Conservation (phyloP, 2,113 vertebrate species). For the Procavia capensis region DNA sequence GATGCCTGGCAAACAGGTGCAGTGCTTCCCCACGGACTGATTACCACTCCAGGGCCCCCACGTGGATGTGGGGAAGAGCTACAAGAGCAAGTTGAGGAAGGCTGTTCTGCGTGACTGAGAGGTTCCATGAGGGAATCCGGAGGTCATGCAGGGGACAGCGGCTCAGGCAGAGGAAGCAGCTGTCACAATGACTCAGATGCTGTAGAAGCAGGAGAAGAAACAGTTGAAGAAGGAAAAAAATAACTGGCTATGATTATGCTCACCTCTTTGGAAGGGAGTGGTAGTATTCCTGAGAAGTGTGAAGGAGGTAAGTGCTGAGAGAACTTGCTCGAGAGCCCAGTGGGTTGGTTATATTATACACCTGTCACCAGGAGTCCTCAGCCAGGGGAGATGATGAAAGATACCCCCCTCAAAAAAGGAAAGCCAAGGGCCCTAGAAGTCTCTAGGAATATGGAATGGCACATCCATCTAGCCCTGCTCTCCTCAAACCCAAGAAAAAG, state of each 20-base stretch:
- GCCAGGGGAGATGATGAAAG: neutral
- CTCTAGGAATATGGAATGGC: neutral
- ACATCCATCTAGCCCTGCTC: neutral
- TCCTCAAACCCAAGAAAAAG: slow-evolving; percentile 86
- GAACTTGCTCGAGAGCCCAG: slow-evolving; percentile 47
- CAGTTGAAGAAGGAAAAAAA: neutral
- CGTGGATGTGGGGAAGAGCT: slow-evolving; percentile 93
- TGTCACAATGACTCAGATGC: neutral
- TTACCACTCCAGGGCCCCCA: slow-evolving; percentile 94
- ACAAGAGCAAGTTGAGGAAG: slow-evolving; percentile 92
- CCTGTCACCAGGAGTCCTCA: slow-evolving; percentile 57
- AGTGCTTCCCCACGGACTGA: slow-evolving; percentile 93
- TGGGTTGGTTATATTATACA: slow-evolving; percentile 55
- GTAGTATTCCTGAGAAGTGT: neutral
- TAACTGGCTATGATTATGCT: neutral
- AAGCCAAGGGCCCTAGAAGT: neutral
- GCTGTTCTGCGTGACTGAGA: slow-evolving; percentile 91
- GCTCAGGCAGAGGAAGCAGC: slow-evolving; percentile 40
- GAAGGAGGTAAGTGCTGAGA: slow-evolving; percentile 58
- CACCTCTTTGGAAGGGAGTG: neutral
- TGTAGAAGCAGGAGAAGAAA: neutral
- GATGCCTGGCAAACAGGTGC: slow-evolving; percentile 95
- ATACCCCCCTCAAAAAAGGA: neutral
- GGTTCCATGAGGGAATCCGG: slow-evolving; percentile 92
- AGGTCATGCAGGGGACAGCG: slow-evolving; percentile 92